Evolutionary conservation across 2,113 vertebrate genomes (phyloP), one percentile per base, ranked within the genome.

Genomic region (Orientallactaga bullata): DNA sequence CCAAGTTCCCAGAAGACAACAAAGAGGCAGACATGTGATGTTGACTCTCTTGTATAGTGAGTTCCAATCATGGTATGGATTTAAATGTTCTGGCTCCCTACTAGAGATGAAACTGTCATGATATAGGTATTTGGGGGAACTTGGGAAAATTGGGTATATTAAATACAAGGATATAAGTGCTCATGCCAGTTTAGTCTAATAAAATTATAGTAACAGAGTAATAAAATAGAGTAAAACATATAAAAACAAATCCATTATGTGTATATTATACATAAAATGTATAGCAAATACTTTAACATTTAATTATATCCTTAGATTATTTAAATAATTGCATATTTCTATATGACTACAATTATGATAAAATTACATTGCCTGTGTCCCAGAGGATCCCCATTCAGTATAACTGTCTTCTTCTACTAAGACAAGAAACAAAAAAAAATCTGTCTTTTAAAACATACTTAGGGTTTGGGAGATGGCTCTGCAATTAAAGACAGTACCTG

Each of bases 251-350:
- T 47, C 32, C 32, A 91, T 88, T 78, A 73, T 8, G 39, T 71
- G 13, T 66, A 5, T 47, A 78, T 73, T 91, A 88, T 68, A 51
- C 28, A 42, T 83, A 47, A 68, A 69, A 51, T 21, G 68, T 13
- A 2, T n/a, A n/a, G n/a, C n/a, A n/a, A n/a, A 58, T 85, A 37
- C 55, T 69, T 69, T 71, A 85, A 20, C n/a, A 71, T 55, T 85
- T 71, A 85, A 71, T 55, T 71, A 28, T 85, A 71, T 28, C 32
- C 35, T 68, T 71, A 71, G 26, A 71, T 35, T 30, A 85, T 58
- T 85, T 39, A 81, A 89, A 89, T 74, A 96, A 95, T 92, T 84
- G 91, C 11, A 39, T 35, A 85, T 61, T 94, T 90, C 66, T 71
- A 94, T 74, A 60, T 90, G 77, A 30, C 39, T 77, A 3, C 39